Base-by-base conservation (phyloP, 2,797 vertebrate species). In the Florisuga fusca region DNA sequence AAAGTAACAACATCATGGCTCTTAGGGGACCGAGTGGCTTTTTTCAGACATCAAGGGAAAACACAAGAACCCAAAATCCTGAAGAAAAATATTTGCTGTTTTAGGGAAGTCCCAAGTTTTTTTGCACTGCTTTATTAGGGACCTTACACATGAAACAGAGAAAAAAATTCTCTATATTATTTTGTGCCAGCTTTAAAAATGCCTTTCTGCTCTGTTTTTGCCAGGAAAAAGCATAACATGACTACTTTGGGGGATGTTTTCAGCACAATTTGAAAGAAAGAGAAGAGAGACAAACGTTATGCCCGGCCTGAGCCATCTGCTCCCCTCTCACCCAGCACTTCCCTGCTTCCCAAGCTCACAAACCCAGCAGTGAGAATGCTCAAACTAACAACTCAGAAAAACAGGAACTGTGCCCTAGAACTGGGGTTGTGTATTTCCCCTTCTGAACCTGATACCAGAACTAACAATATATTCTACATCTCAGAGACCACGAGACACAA, bases 341-440 rank as follows among this genome's bases (percentile, higher is more conserved):
- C 14, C 16, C 53, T 16, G 3, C 3, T 10, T 38, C 58, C 48
- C 81, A 78, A 78, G 7, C 7, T 3, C n/a, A 80, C 68, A 64
- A 87, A 74, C 7, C 25, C 10, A 84, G n/a, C 50, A 72, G 69
- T 18, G 59, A 51, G 36, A 5, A 76, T 77, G 84, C 90, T 55
- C 72, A 62, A 82, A 82, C 31, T 79, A 86, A 6, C 46, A 20
- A 92, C 66, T 38, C 59, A 90, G 38, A 94, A 94, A 96, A 96
- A 96, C 92, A 96, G 95, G 96, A 96, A 96, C 95, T 73, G 91
- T 12, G 81, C 51, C 64, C 29, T 41, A 69, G 48, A 77, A 31
- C 16, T 75, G 80, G 90, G 73, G 87, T 75, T 96, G 93, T 3
- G 0, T 69, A 50, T 96, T 95, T 96, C 96, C 95, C 85, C 62